Evolutionary conservation across 2,113 vertebrate species (phyloP).

Genomic region (Turnix velox): DNA sequence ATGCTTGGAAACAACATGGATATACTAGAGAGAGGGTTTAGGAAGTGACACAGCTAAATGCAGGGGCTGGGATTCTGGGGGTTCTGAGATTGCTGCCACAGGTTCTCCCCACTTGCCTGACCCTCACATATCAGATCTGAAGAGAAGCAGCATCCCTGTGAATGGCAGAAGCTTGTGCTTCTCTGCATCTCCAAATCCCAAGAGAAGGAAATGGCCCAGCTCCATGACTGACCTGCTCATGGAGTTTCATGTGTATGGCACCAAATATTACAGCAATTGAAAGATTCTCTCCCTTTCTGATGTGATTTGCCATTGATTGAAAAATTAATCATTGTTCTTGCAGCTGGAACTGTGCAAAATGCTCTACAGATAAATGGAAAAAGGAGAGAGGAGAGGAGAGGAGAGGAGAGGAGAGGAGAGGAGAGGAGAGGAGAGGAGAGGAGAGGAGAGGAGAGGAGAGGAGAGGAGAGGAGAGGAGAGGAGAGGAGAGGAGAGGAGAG

Average conservation of each 20-base stretch:
- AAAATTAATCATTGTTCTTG: not conserved
- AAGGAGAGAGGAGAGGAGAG: not conserved
- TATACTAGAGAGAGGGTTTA: not conserved
- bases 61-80: not conserved
- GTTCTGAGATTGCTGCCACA: not conserved
- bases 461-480: not conserved
- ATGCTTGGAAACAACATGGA: not conserved
- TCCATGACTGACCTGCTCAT: not conserved
- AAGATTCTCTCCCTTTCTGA: not conserved
- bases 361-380: not conserved
- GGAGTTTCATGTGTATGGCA: not conserved
- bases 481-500: not conserved
- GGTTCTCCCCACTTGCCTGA: not conserved
- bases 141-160: not conserved
- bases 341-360: not conserved
- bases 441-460: not conserved
- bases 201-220: not conserved
- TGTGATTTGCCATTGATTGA: not conserved
- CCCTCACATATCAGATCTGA: not conserved
- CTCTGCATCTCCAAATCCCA: not conserved
- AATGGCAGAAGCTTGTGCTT: not conserved
- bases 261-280: not conserved
- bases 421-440: not conserved
- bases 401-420: not conserved
- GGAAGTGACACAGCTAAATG: not conserved